These are phyloP conservation scores for Pomacea maculata DNA, from an alignment of 1,140 invertebrate genomes.

Conservation along the genomic window DNA sequence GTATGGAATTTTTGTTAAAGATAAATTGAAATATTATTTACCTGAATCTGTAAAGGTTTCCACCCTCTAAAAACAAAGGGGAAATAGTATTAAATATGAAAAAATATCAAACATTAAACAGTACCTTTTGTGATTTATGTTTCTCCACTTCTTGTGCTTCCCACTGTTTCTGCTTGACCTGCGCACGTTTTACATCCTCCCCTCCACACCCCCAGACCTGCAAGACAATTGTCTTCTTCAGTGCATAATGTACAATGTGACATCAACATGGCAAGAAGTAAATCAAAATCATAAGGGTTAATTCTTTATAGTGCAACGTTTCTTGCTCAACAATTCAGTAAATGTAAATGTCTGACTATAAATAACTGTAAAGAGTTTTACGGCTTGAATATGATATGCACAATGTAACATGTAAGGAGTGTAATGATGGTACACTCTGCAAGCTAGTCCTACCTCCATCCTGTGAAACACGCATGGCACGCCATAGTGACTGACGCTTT, in stretches of 20 bases:
- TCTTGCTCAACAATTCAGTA: neutral
- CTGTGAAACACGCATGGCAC: constrained; percentile 73
- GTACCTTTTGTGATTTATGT: constrained; percentile 70
- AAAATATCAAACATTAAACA: neutral
- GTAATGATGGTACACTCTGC: too few species aligned
- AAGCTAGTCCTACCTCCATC: constrained; percentile 75
- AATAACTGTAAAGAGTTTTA: too few species aligned
- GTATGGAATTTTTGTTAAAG: neutral
- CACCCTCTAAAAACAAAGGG: neutral
- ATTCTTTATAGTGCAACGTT: too few species aligned
- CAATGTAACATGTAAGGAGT: too few species aligned
- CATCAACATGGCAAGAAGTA: too few species aligned
- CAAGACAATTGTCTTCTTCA: constrained; percentile 10
- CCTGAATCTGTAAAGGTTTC: neutral
- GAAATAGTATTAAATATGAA: neutral
- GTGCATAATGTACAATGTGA: too few species aligned
- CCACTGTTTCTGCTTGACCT: constrained; percentile 90
- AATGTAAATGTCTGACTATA: neutral
- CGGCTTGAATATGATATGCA: too few species aligned
- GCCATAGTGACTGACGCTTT: constrained; percentile 70
- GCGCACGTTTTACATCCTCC: constrained; percentile 73
- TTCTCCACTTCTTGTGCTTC: constrained; percentile 86
- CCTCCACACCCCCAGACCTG: constrained; percentile 63
- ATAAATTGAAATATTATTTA: neutral
- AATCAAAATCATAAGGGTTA: too few species aligned